A percentile compares a stretch with the other conserved stretches of the same genome.
Evolutionary conservation across 2,113 vertebrate species (phyloP).

Genomic region (Scytalopus superciliaris): DNA sequence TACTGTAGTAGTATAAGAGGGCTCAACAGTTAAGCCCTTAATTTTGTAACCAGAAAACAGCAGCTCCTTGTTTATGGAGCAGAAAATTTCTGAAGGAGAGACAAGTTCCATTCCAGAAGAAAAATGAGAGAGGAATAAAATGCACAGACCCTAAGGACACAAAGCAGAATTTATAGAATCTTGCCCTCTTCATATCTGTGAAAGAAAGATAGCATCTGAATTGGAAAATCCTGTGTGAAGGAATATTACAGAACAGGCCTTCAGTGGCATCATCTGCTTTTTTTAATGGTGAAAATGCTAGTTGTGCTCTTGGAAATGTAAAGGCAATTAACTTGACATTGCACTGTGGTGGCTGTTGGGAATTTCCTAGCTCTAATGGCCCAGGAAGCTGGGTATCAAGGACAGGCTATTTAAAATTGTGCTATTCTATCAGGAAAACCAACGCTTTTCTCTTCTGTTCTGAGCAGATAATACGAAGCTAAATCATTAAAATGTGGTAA

Average conservation of each 20-base stretch:
- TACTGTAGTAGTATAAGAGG: not conserved
- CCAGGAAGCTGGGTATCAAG: conserved; percentile 2
- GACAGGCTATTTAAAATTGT: conserved; percentile 14
- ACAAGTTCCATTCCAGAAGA: not conserved
- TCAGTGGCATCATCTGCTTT: not conserved
- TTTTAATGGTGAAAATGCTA: not conserved
- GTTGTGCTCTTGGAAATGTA: not conserved
- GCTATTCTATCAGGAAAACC: conserved; percentile 10
- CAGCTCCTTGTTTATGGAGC: not conserved
- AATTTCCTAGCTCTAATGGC: not conserved
- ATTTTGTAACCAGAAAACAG: not conserved
- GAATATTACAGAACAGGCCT: not conserved
- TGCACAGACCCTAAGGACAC: not conserved
- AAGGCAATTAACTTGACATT: conserved; percentile 22
- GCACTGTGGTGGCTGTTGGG: not conserved
- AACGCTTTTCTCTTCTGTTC: not conserved
- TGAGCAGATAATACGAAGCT: not conserved
- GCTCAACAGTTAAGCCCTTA: not conserved
- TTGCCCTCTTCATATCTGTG: not conserved
- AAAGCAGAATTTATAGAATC: not conserved
- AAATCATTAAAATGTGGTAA: not conserved
- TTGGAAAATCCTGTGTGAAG: not conserved
- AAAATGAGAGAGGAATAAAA: not conserved
- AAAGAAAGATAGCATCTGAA: not conserved
- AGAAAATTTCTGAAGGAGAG: not conserved